Evolutionary conservation across 2,888 invertebrate species (phyloP).

Genomic region (Trypoxylon attenuatum): DNA sequence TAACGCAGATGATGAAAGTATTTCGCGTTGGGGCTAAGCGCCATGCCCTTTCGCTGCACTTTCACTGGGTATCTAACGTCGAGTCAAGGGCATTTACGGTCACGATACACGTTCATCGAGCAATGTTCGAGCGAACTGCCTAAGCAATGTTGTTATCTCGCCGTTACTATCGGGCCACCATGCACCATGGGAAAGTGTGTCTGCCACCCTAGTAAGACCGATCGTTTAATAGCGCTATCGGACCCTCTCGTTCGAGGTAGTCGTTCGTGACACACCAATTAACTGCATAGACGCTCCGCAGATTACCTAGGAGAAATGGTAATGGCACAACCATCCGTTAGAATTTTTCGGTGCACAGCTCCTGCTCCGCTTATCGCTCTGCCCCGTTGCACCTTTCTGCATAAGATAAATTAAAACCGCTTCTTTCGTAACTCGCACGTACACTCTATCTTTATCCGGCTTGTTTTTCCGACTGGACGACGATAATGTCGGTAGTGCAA

Average conservation of each 20-base stretch:
- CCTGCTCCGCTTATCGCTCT: too few relatives aligned
- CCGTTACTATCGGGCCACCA: slow-evolving; percentile 14
- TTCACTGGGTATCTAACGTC: slow-evolving; percentile 33
- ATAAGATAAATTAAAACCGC: slow-evolving; percentile 29
- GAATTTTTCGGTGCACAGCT: too few relatives aligned
- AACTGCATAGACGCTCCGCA: slow-evolving; percentile 30
- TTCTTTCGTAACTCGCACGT: slow-evolving; percentile 23
- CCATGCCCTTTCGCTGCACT: slow-evolving; percentile 47
- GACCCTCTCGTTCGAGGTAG: slow-evolving; percentile 14
- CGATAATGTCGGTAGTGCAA: slow-evolving; percentile 18
- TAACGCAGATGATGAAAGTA: slow-evolving; percentile 26
- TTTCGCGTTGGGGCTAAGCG: slow-evolving; percentile 17
- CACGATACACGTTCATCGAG: slow-evolving; percentile 32
- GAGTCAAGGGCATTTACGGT: slow-evolving; percentile 44
- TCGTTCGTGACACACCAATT: slow-evolving; percentile 38
- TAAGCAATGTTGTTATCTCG: too few relatives aligned
- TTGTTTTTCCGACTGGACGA: neutral
- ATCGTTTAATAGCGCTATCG: slow-evolving; percentile 42
- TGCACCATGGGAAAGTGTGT: slow-evolving; percentile 32
- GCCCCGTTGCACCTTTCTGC: slow-evolving; percentile 5
- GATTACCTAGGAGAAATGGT: slow-evolving; percentile 29
- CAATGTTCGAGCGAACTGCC: slow-evolving; percentile 5
- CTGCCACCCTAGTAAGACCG: slow-evolving; percentile 21
- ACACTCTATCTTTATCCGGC: neutral
- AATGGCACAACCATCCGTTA: slow-evolving; percentile 22